Evolutionary conservation across 2,888 invertebrate species (phyloP).

Genomic region (Scaptomyza polygonia): DNA sequence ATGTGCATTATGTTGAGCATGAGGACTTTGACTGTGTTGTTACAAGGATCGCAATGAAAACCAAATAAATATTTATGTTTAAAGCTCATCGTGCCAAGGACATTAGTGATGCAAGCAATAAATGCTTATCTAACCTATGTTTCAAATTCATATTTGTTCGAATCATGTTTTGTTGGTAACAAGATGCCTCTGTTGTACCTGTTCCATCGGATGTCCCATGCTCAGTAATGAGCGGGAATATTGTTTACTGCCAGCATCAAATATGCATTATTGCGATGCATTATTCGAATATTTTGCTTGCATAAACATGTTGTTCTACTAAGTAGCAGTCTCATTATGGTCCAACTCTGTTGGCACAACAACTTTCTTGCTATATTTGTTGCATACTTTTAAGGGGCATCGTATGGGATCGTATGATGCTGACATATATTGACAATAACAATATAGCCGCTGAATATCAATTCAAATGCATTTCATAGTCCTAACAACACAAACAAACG

Average conservation of each 20-base stretch:
- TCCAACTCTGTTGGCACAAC: not conserved
- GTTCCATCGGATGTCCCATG: not conserved
- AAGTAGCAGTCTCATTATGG: not conserved
- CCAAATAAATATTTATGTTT: not conserved
- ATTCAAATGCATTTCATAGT: too few species aligned
- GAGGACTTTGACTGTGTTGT: slow-evolving; percentile 5
- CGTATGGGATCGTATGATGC: not conserved
- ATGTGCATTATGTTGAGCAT: not conserved
- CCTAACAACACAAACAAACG: too few species aligned
- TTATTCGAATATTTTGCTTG: not conserved
- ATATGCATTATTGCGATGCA: not conserved
- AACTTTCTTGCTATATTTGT: not conserved
- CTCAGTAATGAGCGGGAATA: not conserved
- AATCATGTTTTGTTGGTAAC: not conserved
- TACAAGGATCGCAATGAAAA: slow-evolving; percentile 32
- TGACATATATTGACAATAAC: too few species aligned
- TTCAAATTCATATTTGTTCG: not conserved
- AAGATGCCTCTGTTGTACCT: not conserved
- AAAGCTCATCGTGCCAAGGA: not conserved
- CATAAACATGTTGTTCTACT: not conserved
- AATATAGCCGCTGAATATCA: too few species aligned
- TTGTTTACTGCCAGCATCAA: not conserved
- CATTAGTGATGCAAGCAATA: not conserved
- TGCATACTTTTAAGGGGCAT: not conserved
- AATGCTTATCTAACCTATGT: not conserved